Conservation (phyloP, 2,113 vertebrate species). For the Cervus canadensis region DNA sequence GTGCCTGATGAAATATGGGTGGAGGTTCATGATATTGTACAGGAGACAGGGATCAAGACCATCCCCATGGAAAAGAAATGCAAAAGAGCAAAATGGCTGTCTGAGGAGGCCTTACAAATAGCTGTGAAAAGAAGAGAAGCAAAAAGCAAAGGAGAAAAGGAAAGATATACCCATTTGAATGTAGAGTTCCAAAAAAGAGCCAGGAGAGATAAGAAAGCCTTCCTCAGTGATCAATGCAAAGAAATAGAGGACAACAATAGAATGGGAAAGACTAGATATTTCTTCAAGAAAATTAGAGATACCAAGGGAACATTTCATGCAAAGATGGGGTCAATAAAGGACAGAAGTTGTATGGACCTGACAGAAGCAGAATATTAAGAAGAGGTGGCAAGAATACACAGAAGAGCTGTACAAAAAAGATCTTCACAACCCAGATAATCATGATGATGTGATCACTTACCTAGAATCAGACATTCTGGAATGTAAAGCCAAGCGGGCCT, state of each 20-base stretch:
- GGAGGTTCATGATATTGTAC: not conserved
- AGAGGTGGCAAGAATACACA: not conserved
- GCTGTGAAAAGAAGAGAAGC: not conserved
- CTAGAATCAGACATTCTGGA: not conserved
- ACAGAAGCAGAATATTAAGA: not conserved
- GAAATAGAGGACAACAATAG: not conserved
- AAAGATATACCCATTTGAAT: not conserved
- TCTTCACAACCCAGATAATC: not conserved
- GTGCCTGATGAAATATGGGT: not conserved
- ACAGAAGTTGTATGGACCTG: not conserved
- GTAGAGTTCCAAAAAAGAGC: not conserved
- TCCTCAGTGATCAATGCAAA: not conserved
- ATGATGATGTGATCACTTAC: not conserved
- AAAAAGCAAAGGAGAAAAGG: not conserved
- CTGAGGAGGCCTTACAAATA: not conserved
- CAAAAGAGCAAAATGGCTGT: not conserved
- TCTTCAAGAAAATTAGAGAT: not conserved
- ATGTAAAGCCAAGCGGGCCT: not conserved
- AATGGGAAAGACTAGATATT: not conserved
- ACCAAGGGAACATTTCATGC: not conserved
- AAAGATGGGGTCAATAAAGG: not conserved
- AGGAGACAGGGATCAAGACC: not conserved
- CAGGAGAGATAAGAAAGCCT: not conserved
- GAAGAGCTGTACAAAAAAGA: not conserved
- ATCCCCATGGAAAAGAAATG: not conserved